phyloP scores from a whole-genome alignment of 2,113 vertebrate species.

The Epinephelus lanceolatus region DNA sequence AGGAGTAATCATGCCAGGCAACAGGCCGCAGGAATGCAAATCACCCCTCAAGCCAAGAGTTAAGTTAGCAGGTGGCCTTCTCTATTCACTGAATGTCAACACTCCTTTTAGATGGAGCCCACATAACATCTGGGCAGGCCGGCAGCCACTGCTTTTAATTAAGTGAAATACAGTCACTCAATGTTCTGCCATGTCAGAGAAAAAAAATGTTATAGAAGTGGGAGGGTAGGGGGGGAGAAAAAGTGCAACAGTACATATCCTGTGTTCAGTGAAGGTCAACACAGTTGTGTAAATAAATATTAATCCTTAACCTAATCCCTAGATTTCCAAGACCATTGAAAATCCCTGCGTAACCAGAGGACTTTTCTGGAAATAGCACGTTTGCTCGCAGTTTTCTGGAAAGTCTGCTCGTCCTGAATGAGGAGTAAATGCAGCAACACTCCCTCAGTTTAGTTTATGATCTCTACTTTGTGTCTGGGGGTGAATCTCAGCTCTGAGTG shows the following conservation, averaged over 20 bases:
- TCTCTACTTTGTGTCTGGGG: conserved; percentile 38
- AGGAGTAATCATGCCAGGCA: conserved; percentile 92
- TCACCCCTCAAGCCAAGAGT: conserved; percentile 89
- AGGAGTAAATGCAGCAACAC: conserved; percentile 35
- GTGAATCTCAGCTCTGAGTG: conserved; percentile 32
- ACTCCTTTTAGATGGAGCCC: conserved; percentile 86
- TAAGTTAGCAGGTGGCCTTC: conserved; percentile 95
- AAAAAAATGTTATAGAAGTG: conserved; percentile 73
- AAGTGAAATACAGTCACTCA: conserved; percentile 88
- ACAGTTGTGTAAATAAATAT: conserved; percentile 89
- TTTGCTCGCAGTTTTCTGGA: conserved; percentile 48
- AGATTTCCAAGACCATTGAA: conserved; percentile 83
- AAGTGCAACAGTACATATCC: conserved; percentile 84
- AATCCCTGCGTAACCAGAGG: conserved; percentile 57
- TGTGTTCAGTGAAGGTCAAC: conserved; percentile 84
- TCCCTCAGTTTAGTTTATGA: conserved; percentile 43
- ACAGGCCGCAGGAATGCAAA: conserved; percentile 98
- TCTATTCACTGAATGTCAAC: conserved; percentile 92
- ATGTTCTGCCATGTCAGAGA: conserved; percentile 82
- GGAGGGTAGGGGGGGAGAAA: conserved; percentile 51
- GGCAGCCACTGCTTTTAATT: conserved; percentile 90
- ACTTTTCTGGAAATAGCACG: conserved; percentile 58
- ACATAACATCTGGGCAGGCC: conserved; percentile 89
- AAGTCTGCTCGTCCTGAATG: conserved; percentile 38
- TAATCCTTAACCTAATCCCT: conserved; percentile 83